Evolutionary conservation across 2,888 invertebrate species (phyloP), one percentile per base, ranked within the genome.

Genomic region (Choreutis nemorana): DNA sequence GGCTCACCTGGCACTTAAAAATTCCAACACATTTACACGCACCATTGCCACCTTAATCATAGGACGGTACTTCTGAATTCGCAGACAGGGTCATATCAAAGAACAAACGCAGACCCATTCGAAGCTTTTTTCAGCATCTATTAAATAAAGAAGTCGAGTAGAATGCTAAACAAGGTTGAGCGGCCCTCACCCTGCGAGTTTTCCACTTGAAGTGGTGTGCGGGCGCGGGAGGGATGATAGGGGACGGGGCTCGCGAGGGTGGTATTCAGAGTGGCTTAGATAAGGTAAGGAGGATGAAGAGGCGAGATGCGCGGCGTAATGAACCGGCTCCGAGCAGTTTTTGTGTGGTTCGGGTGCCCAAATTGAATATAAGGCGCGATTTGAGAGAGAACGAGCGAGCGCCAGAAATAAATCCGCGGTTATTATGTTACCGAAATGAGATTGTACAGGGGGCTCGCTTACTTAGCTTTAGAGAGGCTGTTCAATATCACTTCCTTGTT

Each of bases 331-430:
- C 54, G 55, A 73, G 65, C 71, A 71, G 65, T 77, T 77, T 77
- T 78, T 77, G 73, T 73, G 72, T 66, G 75, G 68, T 72, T 70
- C 70, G 57, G 59, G 60, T 57, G 58, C 65, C 66, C 58, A 77
- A 78, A 78, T 78, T 77, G 75, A 78, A 78, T 77, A 73, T 78
- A 75, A 77, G 72, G 67, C 68, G 65, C 73, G 73, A 73, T 77
- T 72, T 70, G 65, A 68, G 67, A 65, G 71, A 64, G 70, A 72
- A 72, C 62, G 65, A 75, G 60, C 68, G 67, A 62, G 70, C 68
- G 67, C 61, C 61, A 57, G 68, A 65, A 66, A 75, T 75, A 72
- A 75, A 73, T 75, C 70, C 70, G 70, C 61, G 63, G 71, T 72
- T 75, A 72, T 75, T 71, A 68, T 75, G 71, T 73, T 73, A 70